Evolutionary conservation across 2,113 vertebrate species (phyloP), one percentile per base, ranked within the genome.

Genomic region (Trinectes maculatus): DNA sequence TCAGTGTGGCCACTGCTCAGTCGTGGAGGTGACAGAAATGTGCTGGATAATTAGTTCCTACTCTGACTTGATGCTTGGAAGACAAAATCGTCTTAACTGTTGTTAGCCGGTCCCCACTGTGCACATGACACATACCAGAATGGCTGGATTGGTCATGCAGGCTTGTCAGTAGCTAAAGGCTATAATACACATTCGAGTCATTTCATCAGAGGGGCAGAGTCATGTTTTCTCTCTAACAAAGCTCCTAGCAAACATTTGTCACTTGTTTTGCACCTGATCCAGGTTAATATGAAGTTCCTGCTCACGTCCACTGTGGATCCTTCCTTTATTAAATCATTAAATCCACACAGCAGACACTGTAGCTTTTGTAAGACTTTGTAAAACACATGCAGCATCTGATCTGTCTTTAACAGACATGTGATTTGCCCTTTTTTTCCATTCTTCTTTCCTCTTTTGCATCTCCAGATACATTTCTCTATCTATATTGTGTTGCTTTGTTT

Each of bases 31-130:
- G 74, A 77, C 79, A 81, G 53, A 64, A 79, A 64, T 80, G 47
- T 71, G 53, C 60, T 57, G 71, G 58, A 65, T 86, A 83, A 91
- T 92, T 91, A 90, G 85, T 85, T 91, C 88, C 76, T 77, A 70
- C 72, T 87, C 60, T 80, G 68, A 89, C 65, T 74, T 47, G 25
- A 79, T 79, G 74, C 58, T 72, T 79, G 63, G 42, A 83, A 77
- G 80, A 83, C 82, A 76, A 66, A 59, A 85, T 86, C 73, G 86
- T 88, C 77, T 74, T 66, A 68, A 66, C 80, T 54, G 60, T 74
- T 78, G 66, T 77, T 67, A 36, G 48, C 71, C 29, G 60, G 42
- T 64, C 58, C 44, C 63, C 63, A 39, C 40, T 25, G 56, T 36
- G 48, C 64, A 67, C 57, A 64, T 84, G 80, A 80, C 82, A 74